Base-by-base conservation (phyloP, 2,797 vertebrate genomes). In the Tapirus indicus region DNA sequence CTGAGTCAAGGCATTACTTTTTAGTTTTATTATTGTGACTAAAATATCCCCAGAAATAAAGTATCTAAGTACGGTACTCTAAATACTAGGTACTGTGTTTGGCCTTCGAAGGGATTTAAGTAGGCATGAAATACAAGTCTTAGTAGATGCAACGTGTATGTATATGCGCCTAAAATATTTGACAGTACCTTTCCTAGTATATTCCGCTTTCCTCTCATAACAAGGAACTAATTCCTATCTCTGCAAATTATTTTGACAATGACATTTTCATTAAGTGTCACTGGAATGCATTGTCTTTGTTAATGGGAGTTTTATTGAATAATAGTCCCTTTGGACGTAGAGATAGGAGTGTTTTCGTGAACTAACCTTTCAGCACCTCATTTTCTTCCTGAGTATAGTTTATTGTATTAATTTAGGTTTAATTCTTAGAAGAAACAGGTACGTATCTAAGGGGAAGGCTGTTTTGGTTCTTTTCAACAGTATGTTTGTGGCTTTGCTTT, bases 341-440 rank as follows among this genome's bases (percentile, higher is more conserved):
- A 68, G 2, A 52, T 25, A 25, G 79, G 77, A 58, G 20, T 88
- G 85, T 69, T 90, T 93, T 93, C 35, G 49, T 77, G 84, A 93
- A 66, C 60, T 87, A 60, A 82, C 7, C 20, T 82, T 91, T 94
- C 7, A 69, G 66, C 27, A 9, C 35, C 52, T 75, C 17, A 3
- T 47, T 91, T 86, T 71, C 52, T 23, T 41, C 54, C 35, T 20
- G 25, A 74, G 17, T 90, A 25, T 90, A n/a, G 27, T 91, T 79
- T 77, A 58, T 72, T 66, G 25, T 60, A 38, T 88, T 88, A 71
- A 79, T 77, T 94, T 95, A 68, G 62, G 32, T 66, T 95, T 69
- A 84, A n/a, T 87, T 97, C n/a, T 72, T 91, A 88, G 71, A 87
- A 79, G 71, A 62, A 93, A 68, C 9, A n/a, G 14, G 60, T 84